Percentiles rank a stretch among this genome's conserved stretches.
These are phyloP conservation scores for Syngnathus rostellatus DNA, from an alignment of 2,797 vertebrate genomes.

Conservation along the genomic window DNA sequence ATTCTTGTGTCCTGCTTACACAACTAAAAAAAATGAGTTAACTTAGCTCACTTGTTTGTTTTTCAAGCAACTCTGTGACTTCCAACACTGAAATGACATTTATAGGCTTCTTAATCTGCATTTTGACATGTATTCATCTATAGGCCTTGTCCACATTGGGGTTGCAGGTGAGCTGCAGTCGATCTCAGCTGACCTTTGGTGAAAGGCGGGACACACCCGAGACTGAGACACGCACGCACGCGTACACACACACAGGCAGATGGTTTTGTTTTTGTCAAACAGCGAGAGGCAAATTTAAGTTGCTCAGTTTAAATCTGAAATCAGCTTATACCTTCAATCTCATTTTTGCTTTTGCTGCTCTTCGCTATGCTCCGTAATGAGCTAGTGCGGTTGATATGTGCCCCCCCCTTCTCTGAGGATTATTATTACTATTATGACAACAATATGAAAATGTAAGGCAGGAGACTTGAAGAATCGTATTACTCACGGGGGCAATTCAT, in stretches of 20 bases:
- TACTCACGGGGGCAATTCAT: constrained; percentile 36
- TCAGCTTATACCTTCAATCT: constrained; percentile 66
- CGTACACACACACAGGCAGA: constrained; percentile 40
- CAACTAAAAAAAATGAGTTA: background rate
- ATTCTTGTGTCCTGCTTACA: constrained; percentile 5
- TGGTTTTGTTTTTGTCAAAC: constrained; percentile 57
- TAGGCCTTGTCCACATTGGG: no score
- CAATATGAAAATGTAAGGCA: constrained; percentile 27
- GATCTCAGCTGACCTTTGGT: no score
- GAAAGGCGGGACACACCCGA: background rate
- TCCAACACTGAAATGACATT: no score
- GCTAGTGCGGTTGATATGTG: constrained; percentile 15
- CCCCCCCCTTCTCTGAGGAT: background rate
- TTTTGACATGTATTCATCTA: no score
- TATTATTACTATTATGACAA: constrained; percentile 44
- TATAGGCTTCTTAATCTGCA: no score
- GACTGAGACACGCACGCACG: background rate
- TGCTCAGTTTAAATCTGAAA: constrained; percentile 64
- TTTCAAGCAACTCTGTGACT: background rate
- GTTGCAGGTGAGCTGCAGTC: no score
- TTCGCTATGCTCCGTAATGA: constrained; percentile 49
- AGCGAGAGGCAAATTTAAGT: constrained; percentile 53
- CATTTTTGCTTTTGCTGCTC: constrained; percentile 55
- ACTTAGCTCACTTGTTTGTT: background rate
- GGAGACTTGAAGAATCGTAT: constrained; percentile 26